These are phyloP conservation scores for Hyposoter didymator DNA, from an alignment of 2,888 invertebrate genomes.

Conservation along the genomic window DNA sequence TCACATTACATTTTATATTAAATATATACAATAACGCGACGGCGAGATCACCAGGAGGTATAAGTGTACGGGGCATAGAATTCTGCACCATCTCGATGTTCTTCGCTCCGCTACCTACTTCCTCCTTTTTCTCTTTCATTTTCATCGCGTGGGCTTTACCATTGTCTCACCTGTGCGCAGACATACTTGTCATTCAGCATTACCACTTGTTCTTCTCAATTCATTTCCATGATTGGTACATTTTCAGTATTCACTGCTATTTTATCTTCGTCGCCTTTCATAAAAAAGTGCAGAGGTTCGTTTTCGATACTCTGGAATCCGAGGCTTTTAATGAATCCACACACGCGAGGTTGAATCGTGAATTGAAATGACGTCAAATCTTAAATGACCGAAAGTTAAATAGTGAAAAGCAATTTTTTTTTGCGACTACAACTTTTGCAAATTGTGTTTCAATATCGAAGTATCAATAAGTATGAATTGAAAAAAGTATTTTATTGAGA, in stretches of 20 bases:
- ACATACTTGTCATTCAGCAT: background rate
- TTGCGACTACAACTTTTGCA: background rate
- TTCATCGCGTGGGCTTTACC: background rate
- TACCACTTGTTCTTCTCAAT: background rate
- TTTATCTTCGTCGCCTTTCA: background rate
- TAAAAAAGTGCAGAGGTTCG: background rate
- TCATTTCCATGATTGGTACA: background rate
- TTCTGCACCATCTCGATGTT: slow-evolving; percentile 40
- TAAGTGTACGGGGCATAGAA: background rate
- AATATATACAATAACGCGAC: slow-evolving; percentile 23
- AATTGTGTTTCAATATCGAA: background rate
- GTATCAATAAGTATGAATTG: background rate
- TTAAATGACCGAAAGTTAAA: background rate
- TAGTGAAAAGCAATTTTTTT: background rate
- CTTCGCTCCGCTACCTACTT: slow-evolving; percentile 45
- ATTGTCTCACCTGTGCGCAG: background rate
- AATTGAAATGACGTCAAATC: background rate
- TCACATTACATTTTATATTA: slow-evolving; percentile 24
- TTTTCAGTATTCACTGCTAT: background rate
- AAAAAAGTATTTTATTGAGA: slow-evolving; percentile 19
- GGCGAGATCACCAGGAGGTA: slow-evolving; percentile 36
- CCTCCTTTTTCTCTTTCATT: slow-evolving; percentile 29
- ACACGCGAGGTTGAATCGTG: background rate
- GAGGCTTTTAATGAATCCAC: background rate
- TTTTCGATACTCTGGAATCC: background rate